These are phyloP conservation scores for Eidolon dupreanum DNA, from an alignment of 2,797 vertebrate genomes.

Conservation along the genomic window DNA sequence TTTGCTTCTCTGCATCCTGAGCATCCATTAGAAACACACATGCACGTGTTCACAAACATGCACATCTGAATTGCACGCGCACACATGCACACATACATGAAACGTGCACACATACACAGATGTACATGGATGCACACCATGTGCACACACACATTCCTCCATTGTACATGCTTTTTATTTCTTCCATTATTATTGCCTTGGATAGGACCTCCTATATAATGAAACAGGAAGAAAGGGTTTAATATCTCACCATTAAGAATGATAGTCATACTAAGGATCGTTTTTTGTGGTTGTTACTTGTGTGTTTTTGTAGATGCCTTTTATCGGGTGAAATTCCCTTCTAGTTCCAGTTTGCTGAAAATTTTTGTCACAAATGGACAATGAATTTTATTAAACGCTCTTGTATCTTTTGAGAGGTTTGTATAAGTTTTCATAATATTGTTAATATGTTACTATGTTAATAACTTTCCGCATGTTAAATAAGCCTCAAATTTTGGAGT, in stretches of 20 bases:
- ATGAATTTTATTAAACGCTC: background rate
- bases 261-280: background rate
- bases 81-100: background rate
- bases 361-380: background rate
- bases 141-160: background rate
- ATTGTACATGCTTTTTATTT: background rate
- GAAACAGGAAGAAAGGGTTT: background rate
- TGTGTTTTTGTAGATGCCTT: background rate
- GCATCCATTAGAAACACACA: background rate
- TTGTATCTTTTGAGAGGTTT: background rate
- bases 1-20: background rate
- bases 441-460: background rate
- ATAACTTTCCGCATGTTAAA: background rate
- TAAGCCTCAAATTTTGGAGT: background rate
- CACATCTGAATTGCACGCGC: background rate
- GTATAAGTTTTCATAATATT: background rate
- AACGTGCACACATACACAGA: background rate
- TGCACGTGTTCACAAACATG: rapidly evolving
- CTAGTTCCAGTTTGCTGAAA: background rate
- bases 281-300: background rate
- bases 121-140: background rate
- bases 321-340: background rate
- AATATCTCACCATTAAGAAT: background rate
- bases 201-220: background rate
- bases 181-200: background rate